Percentiles rank a stretch among this genome's conserved stretches.
phyloP scores from a whole-genome alignment of 2,797 vertebrate species.

The Protonibea diacanthus region DNA sequence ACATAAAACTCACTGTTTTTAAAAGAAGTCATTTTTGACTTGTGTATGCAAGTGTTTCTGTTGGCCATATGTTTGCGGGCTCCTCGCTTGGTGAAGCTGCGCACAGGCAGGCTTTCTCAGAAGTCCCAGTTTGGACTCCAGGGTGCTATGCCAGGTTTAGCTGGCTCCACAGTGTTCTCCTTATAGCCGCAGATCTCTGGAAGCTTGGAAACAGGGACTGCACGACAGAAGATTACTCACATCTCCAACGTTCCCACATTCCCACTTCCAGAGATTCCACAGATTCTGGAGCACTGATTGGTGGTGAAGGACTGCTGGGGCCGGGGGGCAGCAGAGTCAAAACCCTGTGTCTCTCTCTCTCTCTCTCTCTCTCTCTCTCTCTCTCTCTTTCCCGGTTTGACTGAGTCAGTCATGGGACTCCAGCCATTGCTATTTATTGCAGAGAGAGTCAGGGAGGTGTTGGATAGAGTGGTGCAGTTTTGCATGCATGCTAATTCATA shows the following conservation, averaged over 20 bases:
- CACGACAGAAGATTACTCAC: conserved; percentile 71
- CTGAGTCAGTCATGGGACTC: conserved; percentile 85
- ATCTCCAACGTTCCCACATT: conserved; percentile 69
- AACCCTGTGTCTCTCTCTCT: neutral
- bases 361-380: too few relatives aligned
- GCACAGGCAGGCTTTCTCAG: conserved; percentile 53
- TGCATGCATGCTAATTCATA: conserved; percentile 21
- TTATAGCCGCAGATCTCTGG: conserved; percentile 66
- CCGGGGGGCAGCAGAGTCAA: conserved; percentile 46
- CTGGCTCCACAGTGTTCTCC: conserved; percentile 59
- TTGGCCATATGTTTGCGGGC: conserved; percentile 37
- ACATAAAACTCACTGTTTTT: conserved; percentile 11
- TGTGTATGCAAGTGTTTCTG: conserved; percentile 31
- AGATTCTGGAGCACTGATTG: conserved; percentile 65
- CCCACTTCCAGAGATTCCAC: conserved; percentile 74
- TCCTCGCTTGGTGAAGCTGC: conserved; percentile 27
- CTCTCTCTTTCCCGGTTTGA: conserved; percentile 17
- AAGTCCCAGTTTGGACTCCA: conserved; percentile 67
- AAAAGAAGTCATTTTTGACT: conserved; percentile 13
- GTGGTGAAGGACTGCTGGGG: conserved; percentile 50
- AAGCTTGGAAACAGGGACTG: conserved; percentile 64
- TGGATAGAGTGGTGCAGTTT: conserved; percentile 82
- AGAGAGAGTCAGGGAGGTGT: conserved; percentile 84
- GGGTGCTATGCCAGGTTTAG: conserved; percentile 68
- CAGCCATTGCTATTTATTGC: conserved; percentile 88